Evolutionary conservation across 2,888 invertebrate genomes (phyloP), one percentile per base, ranked within the genome.

Genomic region (Minunthozetes semirufus): DNA sequence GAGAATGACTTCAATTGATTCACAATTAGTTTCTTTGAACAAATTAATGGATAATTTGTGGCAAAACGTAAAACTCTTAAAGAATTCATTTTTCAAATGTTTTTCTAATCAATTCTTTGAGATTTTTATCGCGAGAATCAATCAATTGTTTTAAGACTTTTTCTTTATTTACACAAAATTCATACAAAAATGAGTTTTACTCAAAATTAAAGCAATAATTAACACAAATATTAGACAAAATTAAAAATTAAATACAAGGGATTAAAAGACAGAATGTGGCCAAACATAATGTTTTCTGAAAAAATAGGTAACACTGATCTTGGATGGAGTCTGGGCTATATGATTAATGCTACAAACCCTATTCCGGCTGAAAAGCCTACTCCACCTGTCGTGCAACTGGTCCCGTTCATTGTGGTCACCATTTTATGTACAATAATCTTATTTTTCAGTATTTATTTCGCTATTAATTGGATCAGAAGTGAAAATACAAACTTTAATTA

Each of bases 271-370:
- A 73, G 59, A 1, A 71, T 72, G 42, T 77, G 76, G 73, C 22
- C 71, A 9, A 66, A 71, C 19, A 66, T 77, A 6, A 48, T 56
- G 2, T 77, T 77, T 46, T n/a, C 71, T 1, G 46, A 72, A 13
- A 68, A 84, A 83, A 79, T 84, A 13, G 79, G 81, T 33, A 79
- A 79, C 0, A 81, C 81, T 33, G 82, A 82, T 46, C 77, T 85
- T 19, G 85, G 85, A 1, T 86, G 86, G 86, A 79, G 84, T 0
- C 77, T 85, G 48, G 85, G 86, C 6, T 85, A 82, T 78, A 85
- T 85, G 83, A 80, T 85, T 15, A 82, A 84, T 77, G 82, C 82
- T 27, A 85, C 84, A 3, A 83, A 83, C 72, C 77, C 78, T 42
- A 82, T 84, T 70, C 81, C 83, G 42, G 79, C 80, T 4, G 80